Evolutionary conservation across 2,113 vertebrate species (phyloP), one percentile per base, ranked within the genome.

Genomic region (Mus pahari): DNA sequence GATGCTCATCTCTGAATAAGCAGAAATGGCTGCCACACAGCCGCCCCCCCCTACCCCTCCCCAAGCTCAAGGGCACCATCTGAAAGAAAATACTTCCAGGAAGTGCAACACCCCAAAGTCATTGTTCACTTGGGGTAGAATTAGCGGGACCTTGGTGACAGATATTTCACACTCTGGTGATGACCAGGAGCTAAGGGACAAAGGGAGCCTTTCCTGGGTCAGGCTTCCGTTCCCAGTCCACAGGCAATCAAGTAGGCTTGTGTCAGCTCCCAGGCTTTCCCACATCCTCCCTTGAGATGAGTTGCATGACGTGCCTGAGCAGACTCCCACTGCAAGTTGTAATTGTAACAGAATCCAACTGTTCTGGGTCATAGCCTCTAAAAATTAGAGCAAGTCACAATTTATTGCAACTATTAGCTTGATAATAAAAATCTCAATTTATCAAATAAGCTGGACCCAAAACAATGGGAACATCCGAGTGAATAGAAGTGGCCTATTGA

Each of bases 401-500:
- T 90, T 84, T n/a, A 48, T 81, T 8, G 28, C 7, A 60, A 55
- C 39, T 24, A 62, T 94, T 82, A 39, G n/a, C 48, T 91, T 39
- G 53, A 78, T 16, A 45, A 42, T 79, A 96, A 96, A 64, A 86
- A 86, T 75, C 81, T 70, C 53, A 36, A 31, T 39, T 55, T 75
- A 36, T 88, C 39, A 70, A 78, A 90, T n/a, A 60, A 50, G 13
- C 19, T 68, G 60, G 39, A 45, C 62, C 45, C 48, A 31, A 71
- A 68, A 31, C 62, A 70, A 50, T 5, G 7, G 14, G 86, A 77
- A 88, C 95, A 45, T 48, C 75, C 64, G 53, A 31, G 53, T 77
- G 39, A 60, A 68, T 62, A 53, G 66, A 91, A 66, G 64, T 77
- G 70, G 4, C 36, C 39, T 71, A 82, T 24, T 11, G 17, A 70